A percentile compares a stretch with the other conserved stretches of the same genome.
These are phyloP conservation scores for Acleris cristana DNA, from an alignment of 2,888 invertebrate species.

Conservation along the genomic window DNA sequence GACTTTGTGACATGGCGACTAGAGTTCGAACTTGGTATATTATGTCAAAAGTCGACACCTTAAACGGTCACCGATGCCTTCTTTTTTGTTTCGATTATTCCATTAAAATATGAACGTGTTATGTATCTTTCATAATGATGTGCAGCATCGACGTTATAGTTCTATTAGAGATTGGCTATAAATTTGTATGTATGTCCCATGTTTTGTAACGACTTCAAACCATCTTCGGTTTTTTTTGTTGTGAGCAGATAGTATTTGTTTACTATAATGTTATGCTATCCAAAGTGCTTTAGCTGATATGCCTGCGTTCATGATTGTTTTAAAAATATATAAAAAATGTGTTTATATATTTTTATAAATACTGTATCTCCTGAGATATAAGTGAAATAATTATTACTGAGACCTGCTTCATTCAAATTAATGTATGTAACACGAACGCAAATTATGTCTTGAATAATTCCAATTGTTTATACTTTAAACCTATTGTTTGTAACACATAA, in stretches of 20 bases:
- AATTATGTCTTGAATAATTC: conserved; percentile 16
- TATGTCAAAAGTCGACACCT: too few relatives aligned
- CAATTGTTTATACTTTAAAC: conserved; percentile 26
- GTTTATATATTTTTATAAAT: too few relatives aligned
- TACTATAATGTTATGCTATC: conserved; percentile 13
- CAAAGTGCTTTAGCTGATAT: conserved; percentile 18
- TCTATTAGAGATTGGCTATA: conserved; percentile 6
- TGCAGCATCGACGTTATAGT: background rate
- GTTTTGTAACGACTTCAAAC: conserved; percentile 24
- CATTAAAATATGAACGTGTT: too few relatives aligned
- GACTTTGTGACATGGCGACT: too few relatives aligned
- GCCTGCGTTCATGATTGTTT: conserved; percentile 14
- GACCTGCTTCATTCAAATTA: background rate
- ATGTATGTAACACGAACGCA: conserved; percentile 6
- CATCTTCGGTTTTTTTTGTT: conserved; percentile 16
- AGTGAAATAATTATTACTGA: background rate
- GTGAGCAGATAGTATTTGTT: conserved; percentile 18
- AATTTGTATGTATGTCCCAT: conserved; percentile 29
- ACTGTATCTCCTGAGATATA: too few relatives aligned
- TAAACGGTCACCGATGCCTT: too few relatives aligned
- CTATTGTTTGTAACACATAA: conserved; percentile 29
- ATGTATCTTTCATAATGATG: background rate
- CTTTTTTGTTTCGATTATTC: too few relatives aligned
- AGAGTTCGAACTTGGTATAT: too few relatives aligned
- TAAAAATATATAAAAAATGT: background rate